Evolutionary conservation across 2,113 vertebrate genomes (phyloP), one percentile per base, ranked within the genome.

Genomic region (Tringa solitaria): DNA sequence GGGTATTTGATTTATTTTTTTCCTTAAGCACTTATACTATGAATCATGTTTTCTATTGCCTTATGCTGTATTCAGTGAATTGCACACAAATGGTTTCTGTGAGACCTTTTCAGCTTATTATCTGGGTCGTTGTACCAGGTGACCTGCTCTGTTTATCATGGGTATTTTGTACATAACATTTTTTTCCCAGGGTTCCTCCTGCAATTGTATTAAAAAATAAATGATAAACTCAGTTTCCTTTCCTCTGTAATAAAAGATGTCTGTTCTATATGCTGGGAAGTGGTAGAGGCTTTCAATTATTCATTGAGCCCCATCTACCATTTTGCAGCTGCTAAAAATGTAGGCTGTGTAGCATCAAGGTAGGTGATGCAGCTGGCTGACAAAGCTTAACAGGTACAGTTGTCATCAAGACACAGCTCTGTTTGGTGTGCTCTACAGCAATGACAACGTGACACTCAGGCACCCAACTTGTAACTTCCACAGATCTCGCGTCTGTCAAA

Each of bases 81-180:
- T 96, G 78, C 75, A 94, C 87, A 93, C 19, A 85, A 88, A 77
- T 92, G 86, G 91, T 96, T 96, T 96, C 95, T 81, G 69, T 94
- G 95, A 95, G 92, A 94, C 95, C 81, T 96, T 92, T 68, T 87
- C 77, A 87, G 86, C 82, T 89, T 86, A n/a, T 1, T 35, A 54
- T 26, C 78, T 85, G 60, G 89, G 76, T 68, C 80, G 32, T 69
- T 45, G 73, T 88, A 88, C 90, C 87, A 95, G 77, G 53, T 87
- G 59, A 96, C 41, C 57, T 90, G 75, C 74, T 97, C 76, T 92
- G 73, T 93, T 80, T 93, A 89, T 37, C 67, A 24, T 6, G 22
- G 26, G 21, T 84, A n/a, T 91, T 95, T 90, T 87, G 79, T 85
- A 90, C 32, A 37, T 69, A 59, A 84, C 10, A 4, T 57, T 74